Base-by-base conservation (phyloP, 2,888 invertebrate species). In the Cotesia congregata region DNA sequence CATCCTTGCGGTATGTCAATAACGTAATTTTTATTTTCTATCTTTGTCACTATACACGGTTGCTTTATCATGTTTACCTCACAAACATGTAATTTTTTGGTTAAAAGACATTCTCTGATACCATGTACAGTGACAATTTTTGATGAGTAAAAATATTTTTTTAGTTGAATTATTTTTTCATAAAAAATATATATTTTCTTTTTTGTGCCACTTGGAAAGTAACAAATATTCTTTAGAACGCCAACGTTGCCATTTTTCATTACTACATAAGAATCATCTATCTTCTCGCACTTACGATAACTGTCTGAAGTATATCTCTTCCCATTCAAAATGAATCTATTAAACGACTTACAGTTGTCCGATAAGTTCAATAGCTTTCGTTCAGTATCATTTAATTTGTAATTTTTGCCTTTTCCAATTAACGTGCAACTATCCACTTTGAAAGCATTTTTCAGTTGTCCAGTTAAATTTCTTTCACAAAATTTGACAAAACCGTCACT, bases 371-470 rank as follows among this genome's bases (percentile, higher is more conserved):
- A 9, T 59, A 59, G 12, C 1, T 59, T 59, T 12, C 59, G 59
- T 59, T 59, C 59, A 9, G 12, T 59, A 9, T 59, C 59, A 59
- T 61, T 59, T 72, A 60, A 72, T 59, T 72, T 40, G 60, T 72
- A 59, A 61, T 72, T 15, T 59, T 72, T 60, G 50, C 72, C 72
- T n/a, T 20, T 12, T n/a, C 72, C 74, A 15, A 74, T 74, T 15
- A 67, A 50, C 6, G 39, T 74, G 50, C 65, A 65, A 38, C 30
- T 7, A 59, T 67, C 50, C 12, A 61, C 39, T 74, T 74, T 38
- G 9, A 15, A 30, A 7, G 6, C 38, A 30, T 9, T 12, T 74
- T 74, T 65, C 30, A 74, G 38, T 74, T 38, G 65, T n/a, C 50
- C 50, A 0, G 12, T 41, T 40, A 74, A 74, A 67, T n/a, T 74